A percentile compares a stretch with the other conserved stretches of the same genome.
Conservation (phyloP, 2,797 vertebrate genomes). For the Hydrophis major region DNA sequence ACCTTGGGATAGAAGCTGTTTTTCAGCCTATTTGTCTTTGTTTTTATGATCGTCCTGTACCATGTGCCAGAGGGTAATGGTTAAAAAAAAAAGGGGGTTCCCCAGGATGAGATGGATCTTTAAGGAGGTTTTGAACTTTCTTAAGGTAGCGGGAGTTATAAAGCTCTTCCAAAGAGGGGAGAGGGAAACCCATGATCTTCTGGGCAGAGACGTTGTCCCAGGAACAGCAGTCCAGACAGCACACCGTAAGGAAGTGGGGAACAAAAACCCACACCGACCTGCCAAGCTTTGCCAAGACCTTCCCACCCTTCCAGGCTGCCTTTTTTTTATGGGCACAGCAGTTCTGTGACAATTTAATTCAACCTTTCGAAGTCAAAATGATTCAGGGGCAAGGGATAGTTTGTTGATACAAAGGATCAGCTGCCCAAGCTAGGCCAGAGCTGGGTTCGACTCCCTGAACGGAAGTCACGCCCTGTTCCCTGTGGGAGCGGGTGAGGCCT, state of each 20-base stretch:
- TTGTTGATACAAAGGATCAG: neutral
- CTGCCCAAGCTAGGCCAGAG: neutral
- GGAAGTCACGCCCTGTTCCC: fast-evolving
- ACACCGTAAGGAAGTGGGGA: neutral
- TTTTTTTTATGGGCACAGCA: neutral
- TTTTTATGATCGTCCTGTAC: no score
- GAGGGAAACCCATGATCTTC: no score
- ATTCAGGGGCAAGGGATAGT: neutral
- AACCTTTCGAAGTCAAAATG: neutral
- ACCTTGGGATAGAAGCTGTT: no score
- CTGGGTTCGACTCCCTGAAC: neutral
- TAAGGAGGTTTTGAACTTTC: no score
- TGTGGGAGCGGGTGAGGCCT: fast-evolving
- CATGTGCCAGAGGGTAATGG: no score
- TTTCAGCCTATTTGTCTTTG: no score
- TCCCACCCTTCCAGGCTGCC: neutral
- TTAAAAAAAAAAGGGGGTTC: no score
- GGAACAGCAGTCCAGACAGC: neutral
- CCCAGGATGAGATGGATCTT: no score
- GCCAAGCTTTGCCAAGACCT: neutral
- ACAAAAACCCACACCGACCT: no score
- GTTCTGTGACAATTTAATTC: neutral
- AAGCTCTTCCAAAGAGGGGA: no score
- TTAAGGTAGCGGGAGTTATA: no score
- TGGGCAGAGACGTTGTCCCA: neutral